Base-by-base conservation (phyloP, 2,888 invertebrate genomes). In the Idaea biselata region DNA sequence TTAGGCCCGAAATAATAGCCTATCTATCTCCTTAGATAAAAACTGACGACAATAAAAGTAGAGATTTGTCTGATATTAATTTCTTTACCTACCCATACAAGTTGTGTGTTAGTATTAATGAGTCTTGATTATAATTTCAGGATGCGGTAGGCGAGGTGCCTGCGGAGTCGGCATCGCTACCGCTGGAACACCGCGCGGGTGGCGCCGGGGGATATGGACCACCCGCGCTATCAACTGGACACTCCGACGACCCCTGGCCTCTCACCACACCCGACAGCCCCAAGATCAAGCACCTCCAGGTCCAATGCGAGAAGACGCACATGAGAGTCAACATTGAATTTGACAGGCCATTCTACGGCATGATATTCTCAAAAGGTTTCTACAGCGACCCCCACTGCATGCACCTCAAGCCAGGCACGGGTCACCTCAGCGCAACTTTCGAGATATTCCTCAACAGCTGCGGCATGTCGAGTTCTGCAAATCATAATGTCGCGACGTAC, bases 301-400 rank as follows among this genome's bases (percentile, higher is more conserved):
- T 98, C 73, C 98, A 98, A 85, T 98, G 98, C 88, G 98, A 98
- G 88, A 98, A 98, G 88, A 97, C 98, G 59, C 97, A 97, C 84
- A 98, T 98, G 98, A 94, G 98, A 61, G 98, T 98, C 63, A 97
- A 97, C 87, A 97, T 98, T 78, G 98, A 98, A 86, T 98, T 98
- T 89, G 98, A 98, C 85, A 94, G 98, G 59, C 98, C 98, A 16
- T 98, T 98, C 92, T 97, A 98, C 84, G 98, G 98, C 33, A 97
- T 98, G 97, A 98, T 98, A 81, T 98, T 98, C 93, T 97, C 97
- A 67, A 98, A 98, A 89, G 98, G 97, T 64, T 97, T 97, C 93
- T 97, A 97, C 90, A 97, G 97, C 80, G 98, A 98, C 80, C 94
- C 96, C 0, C 97, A 97, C 80, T 98, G 98, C 84, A 97, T 98